Evolutionary conservation across 2,888 invertebrate species (phyloP).

Genomic region (Drosophila pseudotakahashii): DNA sequence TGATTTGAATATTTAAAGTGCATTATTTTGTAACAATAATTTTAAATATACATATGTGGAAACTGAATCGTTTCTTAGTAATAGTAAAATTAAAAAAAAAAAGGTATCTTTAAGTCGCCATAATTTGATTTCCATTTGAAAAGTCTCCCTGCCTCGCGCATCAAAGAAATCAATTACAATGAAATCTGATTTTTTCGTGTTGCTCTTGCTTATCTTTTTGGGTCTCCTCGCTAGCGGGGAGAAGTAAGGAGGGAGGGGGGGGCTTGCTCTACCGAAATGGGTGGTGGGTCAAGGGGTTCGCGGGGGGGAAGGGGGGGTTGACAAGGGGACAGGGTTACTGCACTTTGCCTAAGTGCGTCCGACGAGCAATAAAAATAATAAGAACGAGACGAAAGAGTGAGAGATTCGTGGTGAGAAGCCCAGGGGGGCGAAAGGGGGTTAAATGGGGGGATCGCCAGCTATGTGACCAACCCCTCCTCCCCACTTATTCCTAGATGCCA

Average conservation of each 20-base stretch:
- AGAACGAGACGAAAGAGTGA: constrained; percentile 28
- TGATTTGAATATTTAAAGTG: no score
- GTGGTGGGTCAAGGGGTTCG: no score
- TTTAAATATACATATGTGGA: no score
- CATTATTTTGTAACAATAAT: no score
- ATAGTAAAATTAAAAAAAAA: no score
- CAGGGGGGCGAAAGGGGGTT: neutral
- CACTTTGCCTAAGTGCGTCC: constrained; percentile 45
- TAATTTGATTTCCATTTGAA: neutral
- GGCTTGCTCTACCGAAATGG: no score
- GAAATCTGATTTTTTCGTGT: constrained; percentile 36
- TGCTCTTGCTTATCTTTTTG: constrained; percentile 36
- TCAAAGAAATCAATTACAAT: constrained; percentile 42
- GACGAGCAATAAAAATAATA: constrained; percentile 44
- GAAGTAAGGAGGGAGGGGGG: no score
- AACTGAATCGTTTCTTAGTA: neutral
- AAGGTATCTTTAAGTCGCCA: constrained; percentile 5
- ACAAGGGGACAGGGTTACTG: constrained; percentile 31
- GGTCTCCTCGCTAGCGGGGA: constrained; percentile 6
- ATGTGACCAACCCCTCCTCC: constrained; percentile 8
- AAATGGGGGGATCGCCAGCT: constrained; percentile 15
- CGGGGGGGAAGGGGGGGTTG: neutral
- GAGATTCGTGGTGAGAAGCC: constrained; percentile 7
- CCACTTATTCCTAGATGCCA: constrained; percentile 11
- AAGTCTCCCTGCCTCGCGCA: constrained; percentile 2